Conservation (phyloP, 2,888 invertebrate genomes). For the Hyles lineata region DNA sequence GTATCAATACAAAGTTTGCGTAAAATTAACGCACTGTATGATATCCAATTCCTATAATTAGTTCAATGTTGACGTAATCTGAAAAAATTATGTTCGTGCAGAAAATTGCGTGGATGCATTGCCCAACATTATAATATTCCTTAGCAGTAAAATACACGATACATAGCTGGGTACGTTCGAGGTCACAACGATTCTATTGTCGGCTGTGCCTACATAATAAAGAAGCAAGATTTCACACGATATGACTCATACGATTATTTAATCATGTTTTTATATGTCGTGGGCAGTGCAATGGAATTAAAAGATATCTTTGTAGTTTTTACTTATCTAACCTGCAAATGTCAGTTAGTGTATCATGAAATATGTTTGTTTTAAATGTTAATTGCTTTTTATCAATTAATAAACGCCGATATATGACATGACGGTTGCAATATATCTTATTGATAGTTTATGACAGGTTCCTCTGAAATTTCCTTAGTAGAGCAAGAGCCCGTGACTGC, state of each 20-base stretch:
- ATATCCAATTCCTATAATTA: constrained; percentile 10
- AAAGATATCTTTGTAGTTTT: not conserved
- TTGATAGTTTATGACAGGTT: no score
- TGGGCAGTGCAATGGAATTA: constrained; percentile 19
- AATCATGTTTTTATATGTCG: constrained; percentile 30
- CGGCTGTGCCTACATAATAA: constrained; percentile 48
- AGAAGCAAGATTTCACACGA: constrained; percentile 57
- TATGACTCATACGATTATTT: constrained; percentile 44
- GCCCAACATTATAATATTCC: constrained; percentile 23
- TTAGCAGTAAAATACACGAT: constrained; percentile 26
- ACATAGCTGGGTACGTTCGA: constrained; percentile 62
- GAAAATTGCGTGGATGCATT: constrained; percentile 22
- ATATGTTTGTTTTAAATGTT: no score
- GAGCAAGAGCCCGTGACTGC: no score
- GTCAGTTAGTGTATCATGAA: no score
- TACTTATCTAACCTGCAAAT: no score
- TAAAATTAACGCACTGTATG: not conserved
- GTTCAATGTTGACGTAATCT: not conserved
- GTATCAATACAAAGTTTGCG: not conserved
- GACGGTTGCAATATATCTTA: no score
- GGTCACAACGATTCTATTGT: constrained; percentile 80
- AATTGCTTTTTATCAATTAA: no score
- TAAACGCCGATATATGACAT: no score
- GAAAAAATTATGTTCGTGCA: not conserved
- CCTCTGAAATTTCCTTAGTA: no score